Base-by-base conservation (phyloP, 2,113 vertebrate species). In the Malurus melanocephalus region DNA sequence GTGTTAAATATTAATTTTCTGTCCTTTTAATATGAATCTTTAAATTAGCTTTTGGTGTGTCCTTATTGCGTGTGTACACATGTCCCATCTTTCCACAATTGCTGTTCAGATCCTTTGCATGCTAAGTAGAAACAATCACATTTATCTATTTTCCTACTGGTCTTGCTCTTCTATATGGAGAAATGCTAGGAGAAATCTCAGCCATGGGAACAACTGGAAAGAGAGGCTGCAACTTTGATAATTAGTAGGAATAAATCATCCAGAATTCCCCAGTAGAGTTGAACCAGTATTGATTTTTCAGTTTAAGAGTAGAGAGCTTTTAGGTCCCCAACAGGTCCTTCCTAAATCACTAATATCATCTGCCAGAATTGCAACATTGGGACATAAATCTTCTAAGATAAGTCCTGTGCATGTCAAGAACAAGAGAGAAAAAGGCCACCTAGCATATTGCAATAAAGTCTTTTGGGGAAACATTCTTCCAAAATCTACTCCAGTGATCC, bases 341-440 rank as follows among this genome's bases (percentile, higher is more conserved):
- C 56, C 76, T 91, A 93, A 94, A 94, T 93, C 93, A 87, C 83
- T 74, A 71, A 82, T 89, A 94, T 82, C 42, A 82, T 91, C 80
- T 91, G 90, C 61, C 90, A 93, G 83, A 94, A 88, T 60, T 86
- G 73, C 48, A 78, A 45, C 18, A 62, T 3, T n/a, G 30, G 16
- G 60, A 60, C n/a, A 74, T 90, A 94, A 93, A 80, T 94, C 77
- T 80, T 42, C 23, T 51, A 89, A 89, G 55, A 73, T 73, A 92
- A 85, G 23, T 46, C 10, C 49, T 74, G 40, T 74, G 45, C 45
- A 26, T 48, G 60, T 80, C n/a, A 88, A 84, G 72, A 93, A 67
- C 15, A 55, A 69, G 65, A 62, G 30, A 85, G 40, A 49, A 88
- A 83, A 91, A 80, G 61, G 56, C 80, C 48, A 86, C 27, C 43